Base-by-base conservation (phyloP, 1,140 invertebrate species). In the Bombus consobrinus region DNA sequence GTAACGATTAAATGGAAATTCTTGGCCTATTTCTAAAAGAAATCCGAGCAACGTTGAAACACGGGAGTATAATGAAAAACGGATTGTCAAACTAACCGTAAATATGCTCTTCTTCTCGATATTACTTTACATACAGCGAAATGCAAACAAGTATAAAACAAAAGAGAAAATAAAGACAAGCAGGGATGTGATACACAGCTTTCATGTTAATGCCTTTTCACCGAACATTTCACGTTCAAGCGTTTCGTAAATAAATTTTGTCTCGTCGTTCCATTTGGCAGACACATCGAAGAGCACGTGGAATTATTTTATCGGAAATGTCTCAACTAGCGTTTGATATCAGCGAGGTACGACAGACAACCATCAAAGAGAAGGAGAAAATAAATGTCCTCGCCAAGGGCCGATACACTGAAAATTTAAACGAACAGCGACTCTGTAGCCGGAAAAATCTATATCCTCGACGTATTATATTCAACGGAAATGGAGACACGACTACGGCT, bases 291-390 rank as follows among this genome's bases (percentile, higher is more conserved):
- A 22, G 1, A 39, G 74, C 13, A 59, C 25, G 25, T 32, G n/a
- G 28, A 64, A 64, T 78, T 62, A 78, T 78, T 78, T 78, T 39
- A 78, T 41, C 15, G 37, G 76, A 78, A 64, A 78, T 78, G 57
- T 78, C 76, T 64, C 37, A 43, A 13, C 57, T 78, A 32, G 37
- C 34, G n/a, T 53, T 77, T 64, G 53, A 57, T 76, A 59, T 39
- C 57, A 41, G 37, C n/a, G 13, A 32, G 37, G 22, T 78, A 78
- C 32, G 57, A 41, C 57, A 6, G 13, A 22, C 76, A 78, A 37
- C n/a, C 37, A 41, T 62, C 76, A 64, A 78, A 78, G 57, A 32
- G 13, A 41, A 41, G 59, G n/a, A 78, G 57, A 41, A 64, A 78
- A 64, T 78, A 62, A 28, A 41, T 62, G 57, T 64, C 18, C 43